These are phyloP conservation scores for Campoletis raptor DNA, from an alignment of 2,888 invertebrate species.

Conservation along the genomic window DNA sequence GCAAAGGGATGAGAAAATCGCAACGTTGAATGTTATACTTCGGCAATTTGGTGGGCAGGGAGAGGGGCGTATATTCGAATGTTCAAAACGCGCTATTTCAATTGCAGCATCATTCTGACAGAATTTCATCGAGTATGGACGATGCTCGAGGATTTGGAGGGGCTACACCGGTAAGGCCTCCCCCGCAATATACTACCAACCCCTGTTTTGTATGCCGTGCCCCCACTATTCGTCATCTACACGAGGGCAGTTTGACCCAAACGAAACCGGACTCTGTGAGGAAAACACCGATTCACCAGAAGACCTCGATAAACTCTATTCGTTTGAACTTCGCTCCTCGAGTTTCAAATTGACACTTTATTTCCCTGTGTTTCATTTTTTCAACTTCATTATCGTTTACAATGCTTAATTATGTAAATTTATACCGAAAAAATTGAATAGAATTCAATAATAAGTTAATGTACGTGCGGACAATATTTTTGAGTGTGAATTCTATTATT, in stretches of 20 bases:
- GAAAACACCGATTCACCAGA: neutral
- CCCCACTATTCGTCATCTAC: constrained; percentile 58
- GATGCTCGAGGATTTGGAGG: constrained; percentile 19
- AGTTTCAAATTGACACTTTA: neutral
- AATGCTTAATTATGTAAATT: too few species aligned
- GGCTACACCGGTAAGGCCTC: constrained; percentile 32
- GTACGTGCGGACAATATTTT: neutral
- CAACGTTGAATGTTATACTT: neutral
- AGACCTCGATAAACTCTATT: neutral
- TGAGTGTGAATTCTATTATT: neutral
- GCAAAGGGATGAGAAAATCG: constrained; percentile 19
- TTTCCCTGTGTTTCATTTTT: neutral
- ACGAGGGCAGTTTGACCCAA: constrained; percentile 26
- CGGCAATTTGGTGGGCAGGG: neutral
- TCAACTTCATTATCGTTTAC: too few species aligned
- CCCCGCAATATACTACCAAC: neutral
- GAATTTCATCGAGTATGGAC: constrained; percentile 13
- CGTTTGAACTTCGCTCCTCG: neutral
- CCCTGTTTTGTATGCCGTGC: constrained; percentile 4
- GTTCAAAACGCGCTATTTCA: constrained; percentile 7
- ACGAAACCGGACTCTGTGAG: constrained; percentile 3
- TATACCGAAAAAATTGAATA: neutral
- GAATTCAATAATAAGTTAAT: neutral
- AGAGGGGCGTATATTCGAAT: neutral
- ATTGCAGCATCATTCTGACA: constrained; percentile 24